phyloP scores from a whole-genome alignment of 2,888 invertebrate species.

The Tipula vernalis region DNA sequence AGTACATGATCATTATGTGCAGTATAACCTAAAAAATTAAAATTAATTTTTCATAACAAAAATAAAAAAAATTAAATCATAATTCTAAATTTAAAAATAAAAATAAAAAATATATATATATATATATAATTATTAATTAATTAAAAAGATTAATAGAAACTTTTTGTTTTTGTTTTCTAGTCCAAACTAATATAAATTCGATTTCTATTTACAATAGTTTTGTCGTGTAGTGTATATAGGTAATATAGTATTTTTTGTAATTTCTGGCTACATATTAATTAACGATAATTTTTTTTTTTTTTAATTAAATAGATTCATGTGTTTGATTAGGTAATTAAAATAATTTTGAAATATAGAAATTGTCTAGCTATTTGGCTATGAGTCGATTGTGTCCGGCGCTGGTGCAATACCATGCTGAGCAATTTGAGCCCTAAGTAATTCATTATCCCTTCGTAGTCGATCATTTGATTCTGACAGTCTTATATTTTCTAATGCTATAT shows the following conservation, averaged over 20 bases:
- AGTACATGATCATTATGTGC: neutral
- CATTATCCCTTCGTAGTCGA: slow-evolving; percentile 26
- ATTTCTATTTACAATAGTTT: neutral
- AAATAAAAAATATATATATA: neutral
- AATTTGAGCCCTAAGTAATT: slow-evolving; percentile 20
- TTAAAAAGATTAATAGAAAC: neutral
- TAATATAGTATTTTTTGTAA: neutral
- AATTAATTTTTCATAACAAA: neutral
- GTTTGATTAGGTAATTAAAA: neutral
- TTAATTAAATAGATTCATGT: neutral
- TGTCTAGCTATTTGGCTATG: neutral
- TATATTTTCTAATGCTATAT: slow-evolving; percentile 13
- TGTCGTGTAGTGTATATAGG: neutral
- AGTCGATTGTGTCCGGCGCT: neutral
- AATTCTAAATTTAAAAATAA: neutral
- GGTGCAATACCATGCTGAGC: slow-evolving; percentile 6
- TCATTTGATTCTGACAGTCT: slow-evolving; percentile 23
- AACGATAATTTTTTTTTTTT: neutral
- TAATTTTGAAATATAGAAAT: neutral
- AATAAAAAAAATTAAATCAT: neutral
- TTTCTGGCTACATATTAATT: neutral
- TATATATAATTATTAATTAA: neutral
- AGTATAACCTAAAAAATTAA: neutral
- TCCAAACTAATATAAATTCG: neutral
- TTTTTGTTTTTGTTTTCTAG: neutral